A percentile compares a stretch with the other conserved stretches of the same genome.
These are phyloP conservation scores for Anoplopoma fimbria DNA, from an alignment of 2,113 vertebrate genomes.

Conservation along the genomic window DNA sequence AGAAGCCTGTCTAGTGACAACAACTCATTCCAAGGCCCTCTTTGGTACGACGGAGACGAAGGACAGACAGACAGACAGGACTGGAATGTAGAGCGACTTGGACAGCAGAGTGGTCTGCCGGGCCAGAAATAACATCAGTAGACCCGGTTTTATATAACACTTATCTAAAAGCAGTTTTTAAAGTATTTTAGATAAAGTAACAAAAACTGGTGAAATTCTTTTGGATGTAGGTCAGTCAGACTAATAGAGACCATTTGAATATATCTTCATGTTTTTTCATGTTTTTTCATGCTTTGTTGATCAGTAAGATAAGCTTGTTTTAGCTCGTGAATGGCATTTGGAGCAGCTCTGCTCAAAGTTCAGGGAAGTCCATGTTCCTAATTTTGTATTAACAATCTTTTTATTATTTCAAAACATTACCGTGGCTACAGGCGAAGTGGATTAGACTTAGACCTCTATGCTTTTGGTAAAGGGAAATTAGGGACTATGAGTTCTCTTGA, in stretches of 20 bases:
- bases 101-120: slow-evolving; percentile 36
- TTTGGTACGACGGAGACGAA: slow-evolving; percentile 49
- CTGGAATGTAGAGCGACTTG: slow-evolving; percentile 62
- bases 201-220: not conserved
- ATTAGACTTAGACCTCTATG: not conserved
- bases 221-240: not conserved
- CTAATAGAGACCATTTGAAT: not conserved
- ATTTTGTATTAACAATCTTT: not conserved
- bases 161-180: slow-evolving; percentile 5
- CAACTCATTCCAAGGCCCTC: slow-evolving; percentile 58
- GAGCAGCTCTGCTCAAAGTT: not conserved
- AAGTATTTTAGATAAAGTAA: not conserved
- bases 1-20: slow-evolving; percentile 50
- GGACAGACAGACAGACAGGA: slow-evolving; percentile 17
- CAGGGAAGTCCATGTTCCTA: not conserved
- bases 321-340: not conserved
- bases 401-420: not conserved
- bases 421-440: not conserved
- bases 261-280: not conserved
- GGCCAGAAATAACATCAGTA: slow-evolving; percentile 58
- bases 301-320: slow-evolving; percentile 5
- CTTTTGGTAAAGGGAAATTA: not conserved
- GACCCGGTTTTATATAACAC: slow-evolving; percentile 29
- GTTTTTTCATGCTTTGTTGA: not conserved
- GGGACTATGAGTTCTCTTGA: not conserved